A percentile compares a stretch with the other conserved stretches of the same genome.
Evolutionary conservation across 1,140 invertebrate species (phyloP).

Genomic region (Atta colombica): DNA sequence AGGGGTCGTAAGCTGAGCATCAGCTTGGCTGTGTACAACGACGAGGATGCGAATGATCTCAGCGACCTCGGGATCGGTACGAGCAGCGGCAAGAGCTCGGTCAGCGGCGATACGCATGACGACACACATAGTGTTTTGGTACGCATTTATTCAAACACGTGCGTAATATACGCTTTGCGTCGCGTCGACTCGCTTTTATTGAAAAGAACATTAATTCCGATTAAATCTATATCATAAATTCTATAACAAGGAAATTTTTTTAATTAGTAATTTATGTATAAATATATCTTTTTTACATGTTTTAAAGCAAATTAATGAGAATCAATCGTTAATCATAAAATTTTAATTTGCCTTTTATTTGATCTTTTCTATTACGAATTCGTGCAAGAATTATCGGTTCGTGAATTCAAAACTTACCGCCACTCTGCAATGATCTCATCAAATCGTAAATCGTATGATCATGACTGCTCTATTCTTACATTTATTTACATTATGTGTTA

Average conservation of each 20-base stretch:
- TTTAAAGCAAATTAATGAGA: neutral
- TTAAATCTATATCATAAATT: neutral
- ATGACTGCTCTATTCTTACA: neutral
- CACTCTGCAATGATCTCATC: neutral
- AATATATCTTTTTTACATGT: neutral
- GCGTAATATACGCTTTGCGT: neutral
- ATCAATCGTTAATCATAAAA: neutral
- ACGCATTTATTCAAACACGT: slow-evolving; percentile 78
- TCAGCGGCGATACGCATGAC: slow-evolving; percentile 91
- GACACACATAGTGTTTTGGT: slow-evolving; percentile 91
- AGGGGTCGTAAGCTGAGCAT: slow-evolving; percentile 87
- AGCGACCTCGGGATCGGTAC: slow-evolving; percentile 94
- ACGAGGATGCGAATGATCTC: slow-evolving; percentile 93
- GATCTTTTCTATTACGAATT: neutral
- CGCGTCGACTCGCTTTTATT: slow-evolving; percentile 10
- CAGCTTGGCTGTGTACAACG: slow-evolving; percentile 90
- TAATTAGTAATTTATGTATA: neutral
- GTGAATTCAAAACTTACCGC: neutral
- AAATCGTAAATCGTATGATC: neutral
- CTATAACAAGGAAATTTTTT: neutral
- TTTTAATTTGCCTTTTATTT: neutral
- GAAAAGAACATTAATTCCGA: neutral
- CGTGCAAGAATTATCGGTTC: neutral
- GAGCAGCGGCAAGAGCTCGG: slow-evolving; percentile 91
- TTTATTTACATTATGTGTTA: neutral